Evolutionary conservation across 2,113 vertebrate species (phyloP).

Genomic region (Sterrhoptilus dennistouni): DNA sequence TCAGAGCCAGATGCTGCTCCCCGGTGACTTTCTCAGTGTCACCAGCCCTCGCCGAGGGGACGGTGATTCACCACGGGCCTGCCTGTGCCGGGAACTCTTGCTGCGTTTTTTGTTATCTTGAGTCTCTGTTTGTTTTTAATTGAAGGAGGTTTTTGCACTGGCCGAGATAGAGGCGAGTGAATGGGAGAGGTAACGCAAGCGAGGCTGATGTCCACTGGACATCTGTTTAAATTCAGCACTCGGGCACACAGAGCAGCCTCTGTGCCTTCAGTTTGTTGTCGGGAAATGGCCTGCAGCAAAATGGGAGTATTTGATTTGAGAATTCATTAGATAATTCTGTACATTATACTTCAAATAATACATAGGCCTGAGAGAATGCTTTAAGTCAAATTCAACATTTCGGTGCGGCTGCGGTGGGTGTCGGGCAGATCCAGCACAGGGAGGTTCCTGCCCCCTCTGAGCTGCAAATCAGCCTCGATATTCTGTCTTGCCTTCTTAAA

Average conservation of each 20-base stretch:
- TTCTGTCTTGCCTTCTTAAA: not conserved
- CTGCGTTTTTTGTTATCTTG: not conserved
- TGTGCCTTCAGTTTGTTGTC: slow-evolving; percentile 19
- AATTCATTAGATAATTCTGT: slow-evolving; percentile 66
- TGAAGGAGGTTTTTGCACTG: not conserved
- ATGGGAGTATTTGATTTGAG: slow-evolving; percentile 56
- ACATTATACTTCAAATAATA: slow-evolving; percentile 36
- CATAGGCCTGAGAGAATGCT: slow-evolving; percentile 47
- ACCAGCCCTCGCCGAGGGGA: not conserved
- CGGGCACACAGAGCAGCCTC: not conserved
- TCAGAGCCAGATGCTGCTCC: slow-evolving; percentile 53
- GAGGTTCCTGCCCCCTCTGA: not conserved
- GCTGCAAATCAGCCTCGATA: not conserved
- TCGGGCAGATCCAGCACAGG: not conserved
- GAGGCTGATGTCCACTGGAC: slow-evolving; percentile 10
- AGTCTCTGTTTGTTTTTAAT: slow-evolving; percentile 22
- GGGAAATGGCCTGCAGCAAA: slow-evolving; percentile 59
- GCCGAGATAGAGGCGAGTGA: not conserved
- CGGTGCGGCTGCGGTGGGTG: not conserved
- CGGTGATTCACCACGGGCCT: not conserved
- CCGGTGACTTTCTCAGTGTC: not conserved
- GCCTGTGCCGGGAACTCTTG: not conserved
- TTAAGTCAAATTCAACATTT: slow-evolving; percentile 39
- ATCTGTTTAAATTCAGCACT: slow-evolving; percentile 8
- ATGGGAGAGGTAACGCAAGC: not conserved